A percentile compares a stretch with the other conserved stretches of the same genome.
Conservation (phyloP, 1,140 invertebrate species). For the Pachypsylla venusta region DNA sequence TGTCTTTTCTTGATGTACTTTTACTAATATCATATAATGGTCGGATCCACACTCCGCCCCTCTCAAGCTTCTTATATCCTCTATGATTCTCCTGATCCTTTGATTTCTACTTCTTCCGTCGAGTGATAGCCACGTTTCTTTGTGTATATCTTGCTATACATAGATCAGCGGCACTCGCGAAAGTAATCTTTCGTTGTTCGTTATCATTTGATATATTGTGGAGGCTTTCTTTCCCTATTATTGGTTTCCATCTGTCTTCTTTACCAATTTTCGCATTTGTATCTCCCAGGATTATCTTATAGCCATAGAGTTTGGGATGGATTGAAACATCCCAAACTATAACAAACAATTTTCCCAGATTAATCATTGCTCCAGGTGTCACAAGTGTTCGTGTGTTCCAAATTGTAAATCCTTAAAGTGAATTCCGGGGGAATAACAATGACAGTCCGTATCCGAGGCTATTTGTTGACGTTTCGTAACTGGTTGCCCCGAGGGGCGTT, state of each 20-base stretch:
- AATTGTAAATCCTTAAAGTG: background rate
- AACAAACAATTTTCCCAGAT: background rate
- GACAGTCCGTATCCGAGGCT: conserved; percentile 3
- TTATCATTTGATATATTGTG: conserved; percentile 20
- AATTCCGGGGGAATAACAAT: background rate
- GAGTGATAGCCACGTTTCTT: conserved; percentile 20
- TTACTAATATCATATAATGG: too few relatives aligned
- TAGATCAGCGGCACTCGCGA: conserved; percentile 1
- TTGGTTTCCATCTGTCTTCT: conserved; percentile 9
- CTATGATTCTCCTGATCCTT: conserved; percentile 13
- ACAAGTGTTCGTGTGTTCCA: too few relatives aligned
- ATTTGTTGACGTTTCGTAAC: conserved; percentile 1
- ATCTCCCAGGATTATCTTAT: conserved; percentile 16
- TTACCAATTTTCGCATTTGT: conserved; percentile 16
- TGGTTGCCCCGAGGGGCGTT: conserved; percentile 8
- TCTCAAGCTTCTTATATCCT: conserved; percentile 15
- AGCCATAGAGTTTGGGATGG: conserved; percentile 8
- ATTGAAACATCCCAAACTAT: background rate
- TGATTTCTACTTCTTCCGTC: conserved; percentile 18
- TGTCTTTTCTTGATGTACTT: too few relatives aligned
- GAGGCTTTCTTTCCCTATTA: conserved; percentile 16
- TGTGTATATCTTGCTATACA: conserved; percentile 19
- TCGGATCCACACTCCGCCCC: conserved; percentile 13
- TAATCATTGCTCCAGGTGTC: too few relatives aligned
- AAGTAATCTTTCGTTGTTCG: conserved; percentile 18